Conservation (phyloP, 2,113 vertebrate genomes). For the Rissa tridactyla region DNA sequence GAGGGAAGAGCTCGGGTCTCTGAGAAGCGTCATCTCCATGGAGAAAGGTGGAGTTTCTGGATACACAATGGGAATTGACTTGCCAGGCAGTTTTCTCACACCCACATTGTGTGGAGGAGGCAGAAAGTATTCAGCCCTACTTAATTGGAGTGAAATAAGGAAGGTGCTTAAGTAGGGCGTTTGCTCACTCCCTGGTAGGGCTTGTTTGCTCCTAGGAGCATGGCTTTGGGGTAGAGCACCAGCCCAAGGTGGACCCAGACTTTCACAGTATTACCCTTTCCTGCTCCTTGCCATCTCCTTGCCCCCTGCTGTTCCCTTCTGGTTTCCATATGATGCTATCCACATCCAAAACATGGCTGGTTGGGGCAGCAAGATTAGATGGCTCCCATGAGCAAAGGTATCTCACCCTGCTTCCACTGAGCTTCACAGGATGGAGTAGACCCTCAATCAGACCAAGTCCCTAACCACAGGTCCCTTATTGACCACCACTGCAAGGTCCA, state of each 20-base stretch:
- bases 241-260: neutral
- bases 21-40: rapidly evolving
- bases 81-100: neutral
- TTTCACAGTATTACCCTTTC: neutral
- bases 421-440: neutral
- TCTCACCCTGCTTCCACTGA: neutral
- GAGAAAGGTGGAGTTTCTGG: neutral
- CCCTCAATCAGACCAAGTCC: neutral
- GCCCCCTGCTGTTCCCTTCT: neutral
- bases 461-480: neutral
- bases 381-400: rapidly evolving
- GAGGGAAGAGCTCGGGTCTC: neutral
- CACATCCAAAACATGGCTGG: neutral
- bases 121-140: neutral
- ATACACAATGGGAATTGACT: neutral
- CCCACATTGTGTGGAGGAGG: neutral
- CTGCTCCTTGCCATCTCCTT: neutral
- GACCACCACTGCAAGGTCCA: neutral
- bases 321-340: neutral
- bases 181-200: neutral
- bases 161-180: neutral
- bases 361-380: neutral
- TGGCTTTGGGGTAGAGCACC: neutral
- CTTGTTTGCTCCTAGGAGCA: neutral
- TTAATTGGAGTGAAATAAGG: neutral